These are phyloP conservation scores for Mergus octosetaceus DNA, from an alignment of 2,797 vertebrate species.

Conservation along the genomic window DNA sequence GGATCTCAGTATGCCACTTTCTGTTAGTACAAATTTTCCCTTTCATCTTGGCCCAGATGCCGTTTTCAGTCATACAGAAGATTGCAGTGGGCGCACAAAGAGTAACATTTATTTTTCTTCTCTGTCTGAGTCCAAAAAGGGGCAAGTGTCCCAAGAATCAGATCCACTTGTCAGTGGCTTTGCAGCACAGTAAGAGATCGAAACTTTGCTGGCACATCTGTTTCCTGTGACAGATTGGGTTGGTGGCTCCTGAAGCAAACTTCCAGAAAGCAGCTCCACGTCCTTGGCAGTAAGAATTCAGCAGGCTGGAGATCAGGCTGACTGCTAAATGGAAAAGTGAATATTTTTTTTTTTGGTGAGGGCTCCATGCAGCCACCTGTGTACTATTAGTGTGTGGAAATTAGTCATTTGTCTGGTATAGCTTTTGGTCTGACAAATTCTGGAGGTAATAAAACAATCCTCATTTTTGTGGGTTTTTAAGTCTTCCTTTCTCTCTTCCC, in stretches of 20 bases:
- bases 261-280: neutral
- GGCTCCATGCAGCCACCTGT: constrained; percentile 7
- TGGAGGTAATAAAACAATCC: constrained; percentile 43
- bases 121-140: neutral
- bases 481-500: constrained; percentile 20
- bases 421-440: constrained; percentile 54
- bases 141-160: neutral
- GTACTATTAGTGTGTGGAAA: constrained; percentile 48
- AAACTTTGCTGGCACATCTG: constrained; percentile 14
- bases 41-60: neutral
- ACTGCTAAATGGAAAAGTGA: constrained; percentile 6
- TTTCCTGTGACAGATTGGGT: constrained; percentile 15
- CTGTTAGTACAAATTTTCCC: neutral
- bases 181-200: neutral
- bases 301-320: neutral
- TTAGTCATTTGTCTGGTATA: constrained; percentile 63
- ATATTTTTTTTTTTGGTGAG: neutral
- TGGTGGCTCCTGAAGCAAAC: constrained; percentile 19
- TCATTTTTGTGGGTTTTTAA: constrained; percentile 46
- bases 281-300: neutral
- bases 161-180: neutral
- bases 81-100: neutral
- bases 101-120: neutral
- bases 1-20: neutral
- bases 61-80: neutral